Evolutionary conservation across 1,140 invertebrate species (phyloP).

Genomic region (Pseudomyrmex gracilis): DNA sequence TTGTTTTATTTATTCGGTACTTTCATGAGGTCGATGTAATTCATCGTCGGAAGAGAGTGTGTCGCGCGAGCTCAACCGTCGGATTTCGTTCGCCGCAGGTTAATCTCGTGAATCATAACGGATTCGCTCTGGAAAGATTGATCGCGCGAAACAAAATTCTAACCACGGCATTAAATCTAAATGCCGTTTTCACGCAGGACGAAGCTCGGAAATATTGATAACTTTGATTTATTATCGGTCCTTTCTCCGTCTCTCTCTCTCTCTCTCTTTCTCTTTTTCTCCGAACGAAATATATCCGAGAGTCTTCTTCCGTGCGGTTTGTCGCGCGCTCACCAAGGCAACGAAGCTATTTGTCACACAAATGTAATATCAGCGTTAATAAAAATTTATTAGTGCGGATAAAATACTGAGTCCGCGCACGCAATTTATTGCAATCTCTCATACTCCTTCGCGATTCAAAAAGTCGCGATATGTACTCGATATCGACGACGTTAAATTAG

Average conservation of each 20-base stretch:
- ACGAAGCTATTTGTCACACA: slow-evolving; percentile 35
- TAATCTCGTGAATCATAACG: slow-evolving; percentile 72
- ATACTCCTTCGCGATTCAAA: slow-evolving; percentile 34
- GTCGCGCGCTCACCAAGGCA: slow-evolving; percentile 16
- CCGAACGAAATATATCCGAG: slow-evolving; percentile 27
- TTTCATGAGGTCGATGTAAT: slow-evolving; percentile 41
- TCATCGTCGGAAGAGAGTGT: slow-evolving; percentile 9
- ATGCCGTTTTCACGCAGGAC: slow-evolving; percentile 37
- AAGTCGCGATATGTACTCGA: slow-evolving; percentile 8
- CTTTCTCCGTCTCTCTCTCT: too few relatives aligned
- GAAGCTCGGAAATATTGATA: slow-evolving; percentile 49
- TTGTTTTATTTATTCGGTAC: slow-evolving; percentile 41
- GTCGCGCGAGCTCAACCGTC: slow-evolving; percentile 51
- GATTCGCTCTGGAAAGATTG: slow-evolving; percentile 63
- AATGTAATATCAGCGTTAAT: slow-evolving; percentile 29
- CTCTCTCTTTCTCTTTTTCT: too few relatives aligned
- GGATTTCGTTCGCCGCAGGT: slow-evolving; percentile 66
- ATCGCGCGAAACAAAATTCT: slow-evolving; percentile 50
- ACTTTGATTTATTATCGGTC: slow-evolving; percentile 43
- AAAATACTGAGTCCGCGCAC: background rate
- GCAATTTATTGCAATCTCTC: slow-evolving; percentile 47
- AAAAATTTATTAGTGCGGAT: slow-evolving; percentile 34
- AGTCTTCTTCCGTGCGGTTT: slow-evolving; percentile 10
- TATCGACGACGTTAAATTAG: slow-evolving; percentile 49
- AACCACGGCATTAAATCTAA: slow-evolving; percentile 49